Conservation (phyloP, 2,888 invertebrate genomes). For the Lathronympha strigana region DNA sequence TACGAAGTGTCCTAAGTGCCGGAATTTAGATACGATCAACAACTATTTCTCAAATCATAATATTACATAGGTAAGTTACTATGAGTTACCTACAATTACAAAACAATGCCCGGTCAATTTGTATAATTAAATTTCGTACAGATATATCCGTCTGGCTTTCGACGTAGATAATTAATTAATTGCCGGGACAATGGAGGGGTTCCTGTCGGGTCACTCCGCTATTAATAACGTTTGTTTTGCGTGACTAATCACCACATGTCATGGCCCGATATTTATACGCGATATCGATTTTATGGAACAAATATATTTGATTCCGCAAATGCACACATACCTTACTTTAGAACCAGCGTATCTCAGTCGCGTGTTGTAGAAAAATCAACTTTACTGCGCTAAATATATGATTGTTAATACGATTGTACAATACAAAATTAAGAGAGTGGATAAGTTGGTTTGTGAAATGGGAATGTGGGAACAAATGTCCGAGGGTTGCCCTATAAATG, state of each 20-base stretch:
- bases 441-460: neutral
- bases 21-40: too few relatives aligned
- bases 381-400: neutral
- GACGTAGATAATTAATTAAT: slow-evolving; percentile 77
- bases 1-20: too few relatives aligned
- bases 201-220: slow-evolving; percentile 51
- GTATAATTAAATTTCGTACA: slow-evolving; percentile 67
- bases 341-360: neutral
- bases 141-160: slow-evolving; percentile 55
- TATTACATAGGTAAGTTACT: neutral
- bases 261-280: slow-evolving; percentile 48
- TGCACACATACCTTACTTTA: neutral
- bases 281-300: slow-evolving; percentile 35
- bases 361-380: neutral
- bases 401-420: neutral
- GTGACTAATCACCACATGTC: slow-evolving; percentile 63
- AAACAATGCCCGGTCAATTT: slow-evolving; percentile 60
- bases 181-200: slow-evolving; percentile 63
- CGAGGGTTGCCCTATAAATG: slow-evolving; percentile 24
- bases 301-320: slow-evolving; percentile 30
- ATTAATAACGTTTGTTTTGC: slow-evolving; percentile 62
- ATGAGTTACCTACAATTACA: slow-evolving; percentile 5
- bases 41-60: too few relatives aligned
- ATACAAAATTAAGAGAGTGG: neutral
- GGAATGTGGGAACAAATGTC: slow-evolving; percentile 13